Percentiles rank a stretch among this genome's conserved stretches.
These are phyloP conservation scores for Dilophus febrilis DNA, from an alignment of 2,888 invertebrate genomes.

Conservation along the genomic window DNA sequence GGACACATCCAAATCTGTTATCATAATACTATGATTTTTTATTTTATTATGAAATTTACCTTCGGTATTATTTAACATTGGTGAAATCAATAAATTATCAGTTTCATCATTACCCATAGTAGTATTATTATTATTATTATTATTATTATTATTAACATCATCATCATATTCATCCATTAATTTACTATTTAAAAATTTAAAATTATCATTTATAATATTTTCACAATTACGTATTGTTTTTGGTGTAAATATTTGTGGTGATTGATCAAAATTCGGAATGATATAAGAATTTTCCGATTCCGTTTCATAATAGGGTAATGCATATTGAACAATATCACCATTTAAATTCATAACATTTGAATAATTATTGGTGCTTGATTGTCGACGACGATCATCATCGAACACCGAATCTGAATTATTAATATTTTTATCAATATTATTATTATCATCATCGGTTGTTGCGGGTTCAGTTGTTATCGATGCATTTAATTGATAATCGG, in stretches of 20 bases:
- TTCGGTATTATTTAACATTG: background rate
- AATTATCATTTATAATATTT: background rate
- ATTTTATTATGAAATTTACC: too few relatives aligned
- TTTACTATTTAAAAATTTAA: background rate
- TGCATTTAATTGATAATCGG: too few relatives aligned
- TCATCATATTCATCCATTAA: background rate
- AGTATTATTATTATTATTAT: background rate
- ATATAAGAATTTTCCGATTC: background rate
- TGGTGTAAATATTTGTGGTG: too few relatives aligned
- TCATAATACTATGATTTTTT: constrained; percentile 8
- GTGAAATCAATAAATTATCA: background rate
- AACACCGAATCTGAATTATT: too few relatives aligned
- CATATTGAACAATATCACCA: constrained; percentile 17
- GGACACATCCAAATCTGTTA: constrained; percentile 17
- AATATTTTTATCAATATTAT: background rate
- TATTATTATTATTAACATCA: background rate
- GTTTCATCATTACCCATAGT: background rate
- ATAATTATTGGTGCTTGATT: constrained; percentile 6
- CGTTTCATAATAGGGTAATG: constrained; percentile 14
- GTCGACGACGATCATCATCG: too few relatives aligned
- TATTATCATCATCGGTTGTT: background rate
- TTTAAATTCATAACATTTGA: constrained; percentile 16
- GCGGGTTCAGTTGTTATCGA: background rate
- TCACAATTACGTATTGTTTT: background rate
- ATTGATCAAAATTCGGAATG: too few relatives aligned